These are phyloP conservation scores for Ips nitidus DNA, from an alignment of 1,140 invertebrate genomes.

Conservation along the genomic window DNA sequence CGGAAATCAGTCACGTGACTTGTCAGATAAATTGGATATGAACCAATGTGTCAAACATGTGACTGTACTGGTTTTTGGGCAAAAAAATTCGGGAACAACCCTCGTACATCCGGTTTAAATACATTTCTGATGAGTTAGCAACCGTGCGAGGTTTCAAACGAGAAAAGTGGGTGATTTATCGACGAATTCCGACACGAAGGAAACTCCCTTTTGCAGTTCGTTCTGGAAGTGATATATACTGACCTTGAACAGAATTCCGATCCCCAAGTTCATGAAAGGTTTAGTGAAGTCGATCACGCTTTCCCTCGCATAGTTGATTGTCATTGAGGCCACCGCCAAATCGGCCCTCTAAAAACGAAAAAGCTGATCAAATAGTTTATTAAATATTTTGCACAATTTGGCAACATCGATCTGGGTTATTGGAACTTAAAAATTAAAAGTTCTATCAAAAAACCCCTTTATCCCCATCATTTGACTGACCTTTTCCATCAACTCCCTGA, in stretches of 20 bases:
- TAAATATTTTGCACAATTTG: not conserved
- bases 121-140: too few species aligned
- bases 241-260: constrained; percentile 87
- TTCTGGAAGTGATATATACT: not conserved
- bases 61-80: too few species aligned
- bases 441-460: not conserved
- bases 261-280: constrained; percentile 88
- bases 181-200: too few species aligned
- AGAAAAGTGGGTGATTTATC: too few species aligned
- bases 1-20: too few species aligned
- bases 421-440: constrained; percentile 17
- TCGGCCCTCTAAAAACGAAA: constrained; percentile 76
- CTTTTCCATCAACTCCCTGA: constrained; percentile 86
- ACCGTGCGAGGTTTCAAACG: too few species aligned
- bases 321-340: constrained; percentile 89
- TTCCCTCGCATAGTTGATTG: constrained; percentile 89
- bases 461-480: constrained; percentile 50
- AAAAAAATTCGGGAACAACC: too few species aligned
- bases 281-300: constrained; percentile 96
- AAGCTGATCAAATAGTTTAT: constrained; percentile 16
- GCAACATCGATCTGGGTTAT: not conserved
- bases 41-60: too few species aligned
- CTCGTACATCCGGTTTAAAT: too few species aligned
- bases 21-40: too few species aligned
- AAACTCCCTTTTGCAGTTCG: too few species aligned